Conservation (phyloP, 2,797 vertebrate genomes). For the Sus cebifrons region DNA sequence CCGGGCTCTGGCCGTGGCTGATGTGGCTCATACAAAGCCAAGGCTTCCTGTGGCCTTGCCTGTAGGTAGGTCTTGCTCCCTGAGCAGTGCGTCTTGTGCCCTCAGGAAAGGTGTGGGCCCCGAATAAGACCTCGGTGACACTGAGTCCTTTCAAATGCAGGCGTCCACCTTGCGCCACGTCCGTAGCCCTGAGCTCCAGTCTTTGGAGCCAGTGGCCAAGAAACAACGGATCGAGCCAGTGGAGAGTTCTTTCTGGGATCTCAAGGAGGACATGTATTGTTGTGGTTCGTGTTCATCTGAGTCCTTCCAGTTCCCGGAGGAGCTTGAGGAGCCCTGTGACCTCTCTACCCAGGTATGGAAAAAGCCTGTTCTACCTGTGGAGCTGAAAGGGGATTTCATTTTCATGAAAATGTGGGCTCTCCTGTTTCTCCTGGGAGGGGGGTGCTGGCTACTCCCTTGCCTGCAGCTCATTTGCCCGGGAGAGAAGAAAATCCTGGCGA, state of each 20-base stretch:
- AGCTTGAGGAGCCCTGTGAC: constrained; percentile 90
- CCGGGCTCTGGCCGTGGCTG: not conserved
- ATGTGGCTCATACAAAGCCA: not conserved
- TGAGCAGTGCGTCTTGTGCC: not conserved
- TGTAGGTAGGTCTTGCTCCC: not conserved
- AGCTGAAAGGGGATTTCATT: not conserved
- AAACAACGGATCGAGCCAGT: constrained; percentile 81
- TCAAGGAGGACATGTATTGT: constrained; percentile 76
- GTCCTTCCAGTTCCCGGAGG: constrained; percentile 89
- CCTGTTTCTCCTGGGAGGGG: not conserved
- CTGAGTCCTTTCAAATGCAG: constrained; percentile 91
- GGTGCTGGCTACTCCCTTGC: not conserved
- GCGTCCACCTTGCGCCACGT: constrained; percentile 89
- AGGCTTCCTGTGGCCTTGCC: not conserved
- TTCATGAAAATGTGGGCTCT: not conserved
- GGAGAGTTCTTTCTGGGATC: constrained; percentile 85
- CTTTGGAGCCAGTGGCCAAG: constrained; percentile 85
- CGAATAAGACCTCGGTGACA: not conserved
- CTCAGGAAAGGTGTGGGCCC: not conserved
- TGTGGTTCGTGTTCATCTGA: constrained; percentile 86
- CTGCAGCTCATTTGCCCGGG: not conserved
- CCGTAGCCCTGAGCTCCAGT: constrained; percentile 88
- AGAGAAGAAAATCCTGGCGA: not conserved
- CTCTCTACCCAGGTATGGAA: constrained; percentile 91
- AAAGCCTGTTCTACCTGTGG: not conserved